Base-by-base conservation (phyloP, 2,113 vertebrate species). In the Lichenostomus cassidix region DNA sequence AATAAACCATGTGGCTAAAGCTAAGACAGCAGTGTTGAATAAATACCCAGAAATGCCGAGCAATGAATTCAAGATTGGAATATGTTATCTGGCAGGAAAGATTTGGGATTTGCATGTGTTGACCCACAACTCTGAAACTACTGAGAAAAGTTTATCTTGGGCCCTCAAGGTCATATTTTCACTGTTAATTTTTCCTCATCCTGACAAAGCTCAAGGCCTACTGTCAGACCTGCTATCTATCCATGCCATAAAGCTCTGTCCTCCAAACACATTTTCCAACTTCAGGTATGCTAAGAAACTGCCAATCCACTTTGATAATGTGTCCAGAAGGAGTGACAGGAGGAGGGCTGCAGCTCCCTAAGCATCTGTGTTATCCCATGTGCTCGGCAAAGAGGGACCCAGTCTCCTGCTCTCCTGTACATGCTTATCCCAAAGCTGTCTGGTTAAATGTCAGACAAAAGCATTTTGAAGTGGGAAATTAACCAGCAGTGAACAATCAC, bases 351-450 rank as follows among this genome's bases (percentile, higher is more conserved):
- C 19, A 59, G 41, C 22, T 69, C 10, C 12, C 23, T 4, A 23
- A 80, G 22, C 17, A 19, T 63, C 33, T n/a, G 46, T 2, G 3
- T 29, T 16, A 22, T 31, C 12, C 21, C 3, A 0, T 5, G 9
- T 9, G 29, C 29, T 60, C 74, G 62, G 46, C 7, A 1, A 49
- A 47, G 31, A 70, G n/a, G 12, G 16, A 4, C 19, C 13, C 19
- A 27, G 15, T 15, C 6, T 42, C 41, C 33, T 18, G 22, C 42
- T 63, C 3, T 31, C 21, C 17, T 62, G 10, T 5, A 50, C 1
- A 0, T 23, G 15, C 12, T 56, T 33, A 33, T 15, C 12, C 22
- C 35, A 20, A 29, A 29, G 20, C 10, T 77, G 7, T 27, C 27
- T 56, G 46, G 12, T 33, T 82, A 46, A 41, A 52, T 52, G 25